Conservation (phyloP, 2,888 invertebrate species). For the Calameuta pallipes region DNA sequence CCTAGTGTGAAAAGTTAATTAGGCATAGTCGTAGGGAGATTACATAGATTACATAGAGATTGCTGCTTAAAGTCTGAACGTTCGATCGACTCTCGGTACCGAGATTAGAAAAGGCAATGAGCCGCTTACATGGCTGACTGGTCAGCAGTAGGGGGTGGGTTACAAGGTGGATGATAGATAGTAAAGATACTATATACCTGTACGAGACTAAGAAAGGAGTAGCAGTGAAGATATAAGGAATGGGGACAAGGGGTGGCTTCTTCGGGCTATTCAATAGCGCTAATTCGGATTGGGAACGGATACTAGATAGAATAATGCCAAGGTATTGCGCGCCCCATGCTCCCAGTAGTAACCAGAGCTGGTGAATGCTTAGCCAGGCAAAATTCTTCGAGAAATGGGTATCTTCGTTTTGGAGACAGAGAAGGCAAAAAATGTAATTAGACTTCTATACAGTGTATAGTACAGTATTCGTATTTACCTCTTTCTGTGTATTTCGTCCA, state of each 20-base stretch:
- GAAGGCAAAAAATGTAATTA: background rate
- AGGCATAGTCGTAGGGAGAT: conserved; percentile 23
- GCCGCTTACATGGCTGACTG: conserved; percentile 18
- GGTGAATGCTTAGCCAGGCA: background rate
- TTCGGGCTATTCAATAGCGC: conserved; percentile 1
- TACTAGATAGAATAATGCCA: background rate
- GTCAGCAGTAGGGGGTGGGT: conserved; percentile 5
- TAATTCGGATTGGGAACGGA: background rate
- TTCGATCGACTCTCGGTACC: conserved; percentile 40
- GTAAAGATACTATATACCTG: background rate
- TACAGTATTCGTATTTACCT: background rate
- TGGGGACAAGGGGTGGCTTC: background rate
- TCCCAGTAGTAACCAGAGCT: background rate
- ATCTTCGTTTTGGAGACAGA: background rate
- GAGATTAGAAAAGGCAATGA: conserved; percentile 51
- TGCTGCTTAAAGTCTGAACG: conserved; percentile 56
- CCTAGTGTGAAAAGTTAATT: background rate
- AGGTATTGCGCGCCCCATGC: background rate
- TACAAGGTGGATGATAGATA: conserved; percentile 13
- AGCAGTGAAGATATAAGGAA: background rate
- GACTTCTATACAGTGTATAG: background rate
- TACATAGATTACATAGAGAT: conserved; percentile 64
- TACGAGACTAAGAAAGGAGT: conserved; percentile 5
- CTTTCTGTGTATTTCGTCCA: background rate
- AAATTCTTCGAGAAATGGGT: background rate